These are phyloP conservation scores for Cynaeus angustus DNA, from an alignment of 2,888 invertebrate genomes.

Conservation along the genomic window DNA sequence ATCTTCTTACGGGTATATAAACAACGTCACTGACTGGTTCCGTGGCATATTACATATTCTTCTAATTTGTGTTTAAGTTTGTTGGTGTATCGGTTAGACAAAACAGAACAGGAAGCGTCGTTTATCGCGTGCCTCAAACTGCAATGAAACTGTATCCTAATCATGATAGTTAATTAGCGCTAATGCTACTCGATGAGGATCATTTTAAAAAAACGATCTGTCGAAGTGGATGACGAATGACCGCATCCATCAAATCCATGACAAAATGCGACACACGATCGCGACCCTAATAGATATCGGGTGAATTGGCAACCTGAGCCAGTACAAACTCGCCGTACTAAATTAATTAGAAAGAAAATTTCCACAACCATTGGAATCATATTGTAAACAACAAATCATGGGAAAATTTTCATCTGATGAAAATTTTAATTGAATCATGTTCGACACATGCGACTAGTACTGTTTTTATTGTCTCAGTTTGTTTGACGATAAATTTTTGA, in stretches of 20 bases:
- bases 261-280: slow-evolving; percentile 53
- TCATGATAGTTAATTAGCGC: slow-evolving; percentile 62
- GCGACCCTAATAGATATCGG: slow-evolving; percentile 51
- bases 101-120: not conserved
- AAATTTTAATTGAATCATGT: slow-evolving; percentile 27
- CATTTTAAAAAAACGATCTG: slow-evolving; percentile 62
- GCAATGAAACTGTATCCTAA: slow-evolving; percentile 35
- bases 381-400: slow-evolving; percentile 26
- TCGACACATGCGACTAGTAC: not conserved
- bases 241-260: slow-evolving; percentile 56
- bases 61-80: too few species aligned
- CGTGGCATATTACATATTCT: too few species aligned
- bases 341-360: slow-evolving; percentile 46
- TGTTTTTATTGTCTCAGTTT: slow-evolving; percentile 28
- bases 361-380: slow-evolving; percentile 13
- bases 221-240: slow-evolving; percentile 65
- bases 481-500: slow-evolving; percentile 36
- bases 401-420: slow-evolving; percentile 2
- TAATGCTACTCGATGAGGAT: slow-evolving; percentile 58
- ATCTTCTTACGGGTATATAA: too few species aligned
- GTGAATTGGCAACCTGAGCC: slow-evolving; percentile 52
- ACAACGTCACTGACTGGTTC: too few species aligned
- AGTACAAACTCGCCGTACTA: slow-evolving; percentile 48
- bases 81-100: too few species aligned
- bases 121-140: not conserved